Base-by-base conservation (phyloP, 2,888 invertebrate species). In the Archips crataeganus region DNA sequence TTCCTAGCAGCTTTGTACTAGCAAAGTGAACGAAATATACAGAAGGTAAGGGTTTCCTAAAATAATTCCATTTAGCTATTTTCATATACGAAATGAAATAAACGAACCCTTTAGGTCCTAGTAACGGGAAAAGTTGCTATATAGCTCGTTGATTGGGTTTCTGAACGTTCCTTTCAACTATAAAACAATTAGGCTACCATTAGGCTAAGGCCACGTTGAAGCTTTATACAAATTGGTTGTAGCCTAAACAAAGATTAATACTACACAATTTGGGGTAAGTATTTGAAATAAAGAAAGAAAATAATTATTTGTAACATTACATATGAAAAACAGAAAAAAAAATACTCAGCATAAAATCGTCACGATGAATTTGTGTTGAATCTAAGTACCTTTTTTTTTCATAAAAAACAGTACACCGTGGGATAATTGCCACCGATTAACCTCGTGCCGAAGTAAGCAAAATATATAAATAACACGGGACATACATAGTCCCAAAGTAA, bases 131-230 rank as follows among this genome's bases (percentile, higher is more conserved):
- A 63, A 63, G 62, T 63, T 63, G 45, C 60, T 45, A 32, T 45
- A 45, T 13, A 45, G 45, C 62, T 11, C 9, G 11, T 70, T 54
- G 51, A 64, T 47, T 64, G 69, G 47, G 64, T 63, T n/a, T 8
- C 59, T 39, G 47, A 47, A 39, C n/a, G 59, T 49, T 60, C n/a
- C 49, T 65, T 71, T 71, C 49, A 36, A 65, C 59, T 60, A 51
- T 51, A 49, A 54, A 64, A 65, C 64, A 71, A 71, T 71, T 65
- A 71, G 65, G 36, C 39, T 71, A 65, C 65, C 23, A 60, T 65
- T 36, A 64, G 54, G 54, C 54, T 3, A 57, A 13, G 57, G 32
- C 32, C 10, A 9, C 57, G 32, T 5, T 3, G 32, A 57, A 32
- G 23, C 23, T 45, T 10, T 45, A 45, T 10, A 11, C 45, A 45